Conservation (phyloP, 2,113 vertebrate genomes). For the Rhabdornis inornatus region DNA sequence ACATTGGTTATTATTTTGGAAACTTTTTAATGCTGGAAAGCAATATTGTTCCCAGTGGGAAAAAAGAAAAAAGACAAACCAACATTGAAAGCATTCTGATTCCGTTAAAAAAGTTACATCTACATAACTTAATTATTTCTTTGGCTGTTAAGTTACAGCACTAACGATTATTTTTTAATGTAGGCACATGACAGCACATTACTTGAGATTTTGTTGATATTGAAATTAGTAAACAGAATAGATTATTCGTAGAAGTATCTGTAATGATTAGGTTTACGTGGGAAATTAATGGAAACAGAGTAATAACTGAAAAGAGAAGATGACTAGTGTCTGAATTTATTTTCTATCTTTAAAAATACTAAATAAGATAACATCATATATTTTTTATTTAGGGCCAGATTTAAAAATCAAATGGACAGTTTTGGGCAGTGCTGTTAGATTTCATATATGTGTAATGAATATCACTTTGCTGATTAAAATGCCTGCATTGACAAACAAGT, state of each 20-base stretch:
- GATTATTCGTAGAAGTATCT: neutral
- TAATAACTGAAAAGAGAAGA: neutral
- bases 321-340: neutral
- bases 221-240: neutral
- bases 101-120: neutral
- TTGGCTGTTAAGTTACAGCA: neutral
- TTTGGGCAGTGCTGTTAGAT: neutral
- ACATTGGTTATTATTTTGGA: neutral
- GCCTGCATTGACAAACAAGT: neutral
- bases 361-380: neutral
- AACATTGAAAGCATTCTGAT: neutral
- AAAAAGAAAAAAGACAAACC: neutral
- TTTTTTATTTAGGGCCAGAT: neutral
- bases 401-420: neutral
- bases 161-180: neutral
- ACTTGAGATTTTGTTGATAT: neutral
- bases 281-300: neutral
- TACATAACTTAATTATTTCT: neutral
- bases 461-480: neutral
- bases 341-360: neutral
- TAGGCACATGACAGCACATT: neutral
- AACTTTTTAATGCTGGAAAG: neutral
- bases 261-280: neutral
- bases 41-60: neutral
- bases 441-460: neutral